Base-by-base conservation (phyloP, 2,113 vertebrate species). In the Kobus ellipsiprymnus region DNA sequence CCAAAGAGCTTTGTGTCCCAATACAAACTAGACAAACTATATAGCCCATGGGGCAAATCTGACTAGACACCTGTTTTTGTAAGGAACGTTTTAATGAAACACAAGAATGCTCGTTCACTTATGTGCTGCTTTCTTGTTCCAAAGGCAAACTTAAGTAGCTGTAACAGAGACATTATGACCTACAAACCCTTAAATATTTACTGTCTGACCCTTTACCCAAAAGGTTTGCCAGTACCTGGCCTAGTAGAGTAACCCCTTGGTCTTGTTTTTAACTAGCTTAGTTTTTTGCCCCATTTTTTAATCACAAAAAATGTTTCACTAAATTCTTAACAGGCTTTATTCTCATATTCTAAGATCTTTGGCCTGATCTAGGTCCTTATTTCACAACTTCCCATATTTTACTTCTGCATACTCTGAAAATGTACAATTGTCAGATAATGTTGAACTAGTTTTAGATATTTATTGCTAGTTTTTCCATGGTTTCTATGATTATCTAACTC, bases 191-290 rank as follows among this genome's bases (percentile, higher is more conserved):
- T 88, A 94, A 91, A 91, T 44, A 88, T 52, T 83, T 96, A 64
- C 25, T 90, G 0, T 88, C 71, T 94, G 29, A 81, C 19, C 36
- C 30, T 92, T 89, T 50, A 92, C 16, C 80, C 21, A 71, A 74
- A 83, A 94, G 29, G 52, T 92, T 94, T 94, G 57, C 44, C 57
- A 59, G 11, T n/a, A n/a, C n/a, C 14, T 92, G 50, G 23, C 48
- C 57, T 85, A 25, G 25, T 78, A 82, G 81, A 15, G 12, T 91
- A 95, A 78, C 60, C 12, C 6, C 82, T 67, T 91, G 23, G 27
- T 88, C n/a, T 96, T 91, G 16, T 67, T 96, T 80, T 78, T 96
- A 84, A 59, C 6, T 60, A 85, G n/a, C 54, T 84, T 95, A 54
- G 44, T 94, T 80, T 93, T 74, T 2, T 86, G 46, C 54, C 21